phyloP scores from a whole-genome alignment of 1,140 invertebrate species.

The Mylabris phalerata region DNA sequence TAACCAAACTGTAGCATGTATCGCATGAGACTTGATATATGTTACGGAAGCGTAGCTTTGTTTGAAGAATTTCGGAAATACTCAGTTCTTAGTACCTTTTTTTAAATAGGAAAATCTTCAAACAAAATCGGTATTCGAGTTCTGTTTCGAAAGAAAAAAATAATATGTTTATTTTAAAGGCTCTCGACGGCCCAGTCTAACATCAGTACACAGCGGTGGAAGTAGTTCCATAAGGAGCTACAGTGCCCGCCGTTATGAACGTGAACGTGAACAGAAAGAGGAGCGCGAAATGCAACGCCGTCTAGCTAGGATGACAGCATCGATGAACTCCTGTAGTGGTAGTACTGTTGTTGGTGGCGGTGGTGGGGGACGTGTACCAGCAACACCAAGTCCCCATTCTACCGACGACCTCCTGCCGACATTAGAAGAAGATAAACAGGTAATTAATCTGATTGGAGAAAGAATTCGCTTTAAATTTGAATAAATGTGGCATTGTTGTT shows the following conservation, averaged over 20 bases:
- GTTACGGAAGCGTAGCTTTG: too few relatives aligned
- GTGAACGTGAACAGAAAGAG: slow-evolving; percentile 69
- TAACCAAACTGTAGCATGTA: too few relatives aligned
- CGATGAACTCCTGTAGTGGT: slow-evolving; percentile 25
- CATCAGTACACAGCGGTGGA: slow-evolving; percentile 72
- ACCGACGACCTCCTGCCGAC: slow-evolving; percentile 69
- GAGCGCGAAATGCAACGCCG: slow-evolving; percentile 65
- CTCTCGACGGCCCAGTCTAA: slow-evolving; percentile 74
- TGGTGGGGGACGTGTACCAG: slow-evolving; percentile 42
- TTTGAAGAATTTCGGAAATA: too few relatives aligned
- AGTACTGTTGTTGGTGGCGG: too few relatives aligned
- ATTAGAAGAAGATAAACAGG: slow-evolving; percentile 67
- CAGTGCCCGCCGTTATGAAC: slow-evolving; percentile 66
- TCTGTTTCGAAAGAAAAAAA: too few relatives aligned
- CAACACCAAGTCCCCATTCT: slow-evolving; percentile 67
- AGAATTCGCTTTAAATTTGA: too few relatives aligned
- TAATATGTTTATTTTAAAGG: slow-evolving; percentile 43
- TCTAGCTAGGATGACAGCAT: slow-evolving; percentile 52
- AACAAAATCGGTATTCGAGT: too few relatives aligned
- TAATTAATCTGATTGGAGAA: slow-evolving; percentile 28
- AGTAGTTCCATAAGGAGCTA: slow-evolving; percentile 71
- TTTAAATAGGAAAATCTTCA: too few relatives aligned
- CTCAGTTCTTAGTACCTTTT: too few relatives aligned
- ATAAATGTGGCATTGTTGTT: too few relatives aligned
- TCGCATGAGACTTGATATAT: too few relatives aligned